phyloP scores from a whole-genome alignment of 1,140 invertebrate species.

The Mya arenaria region DNA sequence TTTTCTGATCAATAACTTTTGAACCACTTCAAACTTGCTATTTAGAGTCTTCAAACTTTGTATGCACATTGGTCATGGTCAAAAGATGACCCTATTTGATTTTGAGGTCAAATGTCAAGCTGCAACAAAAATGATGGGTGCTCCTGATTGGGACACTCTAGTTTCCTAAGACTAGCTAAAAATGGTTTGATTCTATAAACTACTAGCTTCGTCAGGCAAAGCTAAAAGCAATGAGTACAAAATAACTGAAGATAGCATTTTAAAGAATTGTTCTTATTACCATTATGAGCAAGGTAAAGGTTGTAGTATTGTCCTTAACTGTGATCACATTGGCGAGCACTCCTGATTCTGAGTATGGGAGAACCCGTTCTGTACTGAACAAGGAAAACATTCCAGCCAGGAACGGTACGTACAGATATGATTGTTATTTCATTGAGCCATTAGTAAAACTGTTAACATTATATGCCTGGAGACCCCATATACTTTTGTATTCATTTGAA shows the following conservation, averaged over 20 bases:
- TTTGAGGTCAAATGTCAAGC: background rate
- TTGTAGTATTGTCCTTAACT: too few species aligned
- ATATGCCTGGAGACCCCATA: too few species aligned
- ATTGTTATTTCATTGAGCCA: too few species aligned
- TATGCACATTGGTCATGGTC: background rate
- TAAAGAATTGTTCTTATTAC: too few species aligned
- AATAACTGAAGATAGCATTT: too few species aligned
- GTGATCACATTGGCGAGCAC: conserved; percentile 47
- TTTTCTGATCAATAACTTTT: background rate
- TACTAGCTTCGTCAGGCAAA: too few species aligned
- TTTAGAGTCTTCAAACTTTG: background rate
- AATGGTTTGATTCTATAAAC: too few species aligned
- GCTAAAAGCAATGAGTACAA: too few species aligned
- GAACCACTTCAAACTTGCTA: background rate
- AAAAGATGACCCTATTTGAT: background rate
- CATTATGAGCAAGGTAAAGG: too few species aligned
- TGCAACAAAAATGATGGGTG: background rate
- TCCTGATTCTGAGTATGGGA: conserved; percentile 50
- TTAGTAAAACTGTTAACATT: too few species aligned
- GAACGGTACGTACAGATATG: conserved; percentile 39
- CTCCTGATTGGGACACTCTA: background rate
- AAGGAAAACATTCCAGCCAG: conserved; percentile 45
- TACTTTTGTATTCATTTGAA: too few species aligned
- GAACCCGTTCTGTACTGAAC: conserved; percentile 45
- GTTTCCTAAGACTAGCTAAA: background rate